These are phyloP conservation scores for Gadus macrocephalus DNA, from an alignment of 2,113 vertebrate species.

Conservation along the genomic window DNA sequence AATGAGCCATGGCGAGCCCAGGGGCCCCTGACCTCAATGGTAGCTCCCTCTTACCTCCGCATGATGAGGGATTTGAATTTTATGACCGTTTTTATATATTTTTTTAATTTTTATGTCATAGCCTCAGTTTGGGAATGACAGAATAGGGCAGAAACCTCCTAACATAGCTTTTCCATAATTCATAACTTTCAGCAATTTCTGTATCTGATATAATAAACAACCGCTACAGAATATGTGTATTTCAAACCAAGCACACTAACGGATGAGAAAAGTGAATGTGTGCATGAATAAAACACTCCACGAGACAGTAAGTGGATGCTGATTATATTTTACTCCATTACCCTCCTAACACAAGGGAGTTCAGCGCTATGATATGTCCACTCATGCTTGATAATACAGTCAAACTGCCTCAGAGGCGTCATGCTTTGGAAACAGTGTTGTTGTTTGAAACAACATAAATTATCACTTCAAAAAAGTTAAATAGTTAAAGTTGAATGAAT, in stretches of 20 bases:
- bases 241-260: not conserved
- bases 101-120: not conserved
- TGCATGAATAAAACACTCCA: not conserved
- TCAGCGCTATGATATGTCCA: not conserved
- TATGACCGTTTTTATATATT: conserved; percentile 25
- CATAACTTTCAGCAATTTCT: conserved; percentile 10
- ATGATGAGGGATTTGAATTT: conserved; percentile 40
- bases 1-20: conserved; percentile 45
- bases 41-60: conserved; percentile 30
- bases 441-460: too few relatives aligned
- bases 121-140: conserved; percentile 22
- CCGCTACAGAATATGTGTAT: not conserved
- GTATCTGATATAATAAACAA: conserved; percentile 8
- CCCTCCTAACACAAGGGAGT: not conserved
- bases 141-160: conserved; percentile 23
- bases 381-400: not conserved
- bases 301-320: not conserved
- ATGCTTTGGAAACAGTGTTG: too few relatives aligned
- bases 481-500: too few relatives aligned
- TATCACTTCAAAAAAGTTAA: too few relatives aligned
- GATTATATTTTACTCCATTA: not conserved
- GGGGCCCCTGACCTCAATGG: conserved; percentile 49
- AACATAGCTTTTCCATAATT: conserved; percentile 38
- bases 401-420: too few relatives aligned
- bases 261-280: not conserved